phyloP scores from a whole-genome alignment of 2,888 invertebrate species.

The Drosophila fulvimacula region DNA sequence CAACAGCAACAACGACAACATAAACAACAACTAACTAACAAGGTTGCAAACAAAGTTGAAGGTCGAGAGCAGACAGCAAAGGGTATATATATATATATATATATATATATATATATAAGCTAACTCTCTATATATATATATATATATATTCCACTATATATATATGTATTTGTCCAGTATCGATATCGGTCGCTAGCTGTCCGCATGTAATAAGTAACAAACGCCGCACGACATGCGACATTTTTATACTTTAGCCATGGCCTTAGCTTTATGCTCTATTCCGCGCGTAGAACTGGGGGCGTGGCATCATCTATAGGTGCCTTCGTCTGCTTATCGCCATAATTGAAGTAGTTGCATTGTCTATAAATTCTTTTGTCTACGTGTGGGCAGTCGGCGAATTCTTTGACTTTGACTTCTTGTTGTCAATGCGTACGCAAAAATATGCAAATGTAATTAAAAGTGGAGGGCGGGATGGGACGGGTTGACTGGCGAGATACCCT shows the following conservation, averaged over 20 bases:
- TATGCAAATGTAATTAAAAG: slow-evolving; percentile 73
- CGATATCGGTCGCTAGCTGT: slow-evolving; percentile 66
- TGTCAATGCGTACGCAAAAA: slow-evolving; percentile 70
- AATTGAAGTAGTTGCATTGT: slow-evolving; percentile 80
- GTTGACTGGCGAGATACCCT: no score
- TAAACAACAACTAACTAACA: slow-evolving; percentile 66
- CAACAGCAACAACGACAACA: slow-evolving; percentile 21
- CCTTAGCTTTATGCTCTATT: slow-evolving; percentile 6
- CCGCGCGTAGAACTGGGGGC: no score
- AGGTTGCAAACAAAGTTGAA: slow-evolving; percentile 77
- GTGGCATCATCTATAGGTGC: slow-evolving; percentile 13
- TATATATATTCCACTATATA: slow-evolving; percentile 2
- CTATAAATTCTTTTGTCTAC: slow-evolving; percentile 76
- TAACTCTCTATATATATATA: not conserved
- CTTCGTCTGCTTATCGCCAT: slow-evolving; percentile 66
- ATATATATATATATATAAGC: not conserved
- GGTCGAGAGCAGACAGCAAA: slow-evolving; percentile 55
- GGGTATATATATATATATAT: slow-evolving; percentile 15
- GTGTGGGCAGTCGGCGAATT: slow-evolving; percentile 71
- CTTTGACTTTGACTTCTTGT: slow-evolving; percentile 64
- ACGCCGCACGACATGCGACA: slow-evolving; percentile 78
- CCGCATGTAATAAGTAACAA: slow-evolving; percentile 79
- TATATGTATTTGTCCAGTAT: slow-evolving; percentile 52
- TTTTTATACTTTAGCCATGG: slow-evolving; percentile 66
- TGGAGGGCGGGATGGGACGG: not conserved